These are phyloP conservation scores for Lepisosteus oculatus DNA, from an alignment of 2,113 vertebrate genomes.

Conservation along the genomic window DNA sequence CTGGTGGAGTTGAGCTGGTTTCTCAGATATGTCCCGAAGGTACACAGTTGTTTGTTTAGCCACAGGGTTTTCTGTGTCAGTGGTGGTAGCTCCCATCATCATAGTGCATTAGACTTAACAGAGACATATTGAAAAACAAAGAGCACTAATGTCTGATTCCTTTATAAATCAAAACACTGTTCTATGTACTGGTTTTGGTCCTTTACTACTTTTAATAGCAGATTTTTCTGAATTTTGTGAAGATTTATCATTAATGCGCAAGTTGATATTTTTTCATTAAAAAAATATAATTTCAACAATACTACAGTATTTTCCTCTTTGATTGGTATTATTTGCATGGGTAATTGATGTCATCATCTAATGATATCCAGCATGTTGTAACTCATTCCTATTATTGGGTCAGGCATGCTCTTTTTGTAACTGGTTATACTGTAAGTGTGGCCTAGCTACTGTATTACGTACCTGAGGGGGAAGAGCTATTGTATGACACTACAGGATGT, in stretches of 20 bases:
- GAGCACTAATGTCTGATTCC: not conserved
- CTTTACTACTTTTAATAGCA: not conserved
- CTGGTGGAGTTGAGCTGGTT: conserved; percentile 11
- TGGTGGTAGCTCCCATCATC: not conserved
- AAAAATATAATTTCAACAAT: conserved; percentile 9
- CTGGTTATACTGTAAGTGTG: too few relatives aligned
- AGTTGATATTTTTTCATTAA: conserved; percentile 27
- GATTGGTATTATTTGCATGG: too few relatives aligned
- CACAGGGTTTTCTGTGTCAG: not conserved
- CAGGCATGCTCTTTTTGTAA: too few relatives aligned
- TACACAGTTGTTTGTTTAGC: not conserved
- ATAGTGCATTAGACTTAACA: not conserved
- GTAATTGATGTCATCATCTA: too few relatives aligned
- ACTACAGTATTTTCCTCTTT: too few relatives aligned
- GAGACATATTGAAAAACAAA: not conserved
- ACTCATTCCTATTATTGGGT: too few relatives aligned
- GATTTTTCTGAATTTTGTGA: conserved; percentile 29
- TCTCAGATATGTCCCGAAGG: conserved; percentile 15
- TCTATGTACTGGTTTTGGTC: not conserved
- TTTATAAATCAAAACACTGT: not conserved
- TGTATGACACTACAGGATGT: too few relatives aligned
- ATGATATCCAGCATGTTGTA: too few relatives aligned
- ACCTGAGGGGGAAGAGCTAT: too few relatives aligned
- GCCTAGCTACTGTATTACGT: too few relatives aligned
- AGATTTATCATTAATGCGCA: conserved; percentile 14